Conservation (phyloP, 2,888 invertebrate genomes). For the Polyommatus icarus region DNA sequence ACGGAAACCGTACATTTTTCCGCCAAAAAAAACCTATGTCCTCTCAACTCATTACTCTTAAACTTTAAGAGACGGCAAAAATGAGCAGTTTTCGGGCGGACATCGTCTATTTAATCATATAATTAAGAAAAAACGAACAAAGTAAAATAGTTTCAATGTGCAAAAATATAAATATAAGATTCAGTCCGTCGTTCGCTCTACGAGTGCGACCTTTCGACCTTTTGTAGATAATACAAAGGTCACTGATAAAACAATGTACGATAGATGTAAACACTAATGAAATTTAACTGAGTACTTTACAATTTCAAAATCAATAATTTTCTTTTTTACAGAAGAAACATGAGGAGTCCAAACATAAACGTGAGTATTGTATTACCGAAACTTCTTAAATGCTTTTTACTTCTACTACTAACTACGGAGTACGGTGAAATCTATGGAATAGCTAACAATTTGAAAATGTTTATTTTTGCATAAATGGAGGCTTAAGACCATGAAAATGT, state of each 20-base stretch:
- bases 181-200: constrained; percentile 2
- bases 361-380: neutral
- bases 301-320: neutral
- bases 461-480: too few relatives aligned
- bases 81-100: too few relatives aligned
- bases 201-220: constrained; percentile 10
- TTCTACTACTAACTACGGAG: neutral
- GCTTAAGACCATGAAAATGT: too few relatives aligned
- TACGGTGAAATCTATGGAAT: too few relatives aligned
- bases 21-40: too few relatives aligned
- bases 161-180: constrained; percentile 6
- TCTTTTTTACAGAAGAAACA: constrained; percentile 46
- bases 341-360: constrained; percentile 43
- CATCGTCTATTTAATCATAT: too few relatives aligned
- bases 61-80: too few relatives aligned
- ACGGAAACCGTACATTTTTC: too few relatives aligned
- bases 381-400: neutral
- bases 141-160: neutral
- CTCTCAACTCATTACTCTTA: too few relatives aligned
- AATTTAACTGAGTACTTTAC: neutral
- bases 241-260: constrained; percentile 19
- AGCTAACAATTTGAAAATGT: too few relatives aligned
- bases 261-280: neutral
- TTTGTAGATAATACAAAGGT: constrained; percentile 19
- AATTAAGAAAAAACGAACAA: neutral